phyloP scores from a whole-genome alignment of 2,113 vertebrate genomes.

The Pterocles orientalis region DNA sequence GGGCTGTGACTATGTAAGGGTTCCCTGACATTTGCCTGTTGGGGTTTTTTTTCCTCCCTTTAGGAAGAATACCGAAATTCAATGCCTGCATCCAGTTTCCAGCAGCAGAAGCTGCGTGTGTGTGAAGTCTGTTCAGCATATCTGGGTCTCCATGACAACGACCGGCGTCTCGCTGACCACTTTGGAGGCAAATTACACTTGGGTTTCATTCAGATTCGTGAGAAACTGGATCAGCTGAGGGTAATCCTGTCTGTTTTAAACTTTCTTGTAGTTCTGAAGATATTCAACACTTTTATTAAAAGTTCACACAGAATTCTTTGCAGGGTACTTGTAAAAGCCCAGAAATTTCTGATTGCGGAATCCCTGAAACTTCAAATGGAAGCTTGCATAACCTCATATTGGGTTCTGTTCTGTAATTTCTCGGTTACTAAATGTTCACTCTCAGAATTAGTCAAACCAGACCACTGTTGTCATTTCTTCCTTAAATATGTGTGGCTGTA shows the following conservation, averaged over 20 bases:
- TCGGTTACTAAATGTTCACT: neutral
- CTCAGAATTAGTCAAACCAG: neutral
- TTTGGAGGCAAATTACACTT: slow-evolving; percentile 97
- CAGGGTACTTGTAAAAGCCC: neutral
- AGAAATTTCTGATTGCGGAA: neutral
- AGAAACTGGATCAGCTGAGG: slow-evolving; percentile 95
- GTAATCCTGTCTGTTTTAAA: slow-evolving; percentile 69
- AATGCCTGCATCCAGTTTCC: slow-evolving; percentile 98
- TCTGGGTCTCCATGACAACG: slow-evolving; percentile 97
- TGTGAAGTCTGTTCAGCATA: slow-evolving; percentile 98
- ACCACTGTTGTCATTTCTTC: neutral
- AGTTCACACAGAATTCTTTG: neutral
- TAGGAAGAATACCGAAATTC: slow-evolving; percentile 99
- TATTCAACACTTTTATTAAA: neutral
- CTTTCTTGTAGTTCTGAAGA: neutral
- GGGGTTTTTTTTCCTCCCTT: neutral
- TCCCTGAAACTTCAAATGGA: neutral
- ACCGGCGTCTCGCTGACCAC: slow-evolving; percentile 97
- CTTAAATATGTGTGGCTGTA: neutral
- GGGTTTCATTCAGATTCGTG: slow-evolving; percentile 98
- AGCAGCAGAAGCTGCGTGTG: slow-evolving; percentile 97
- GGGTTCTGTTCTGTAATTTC: neutral
- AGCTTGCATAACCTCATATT: neutral
- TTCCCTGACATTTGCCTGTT: neutral
- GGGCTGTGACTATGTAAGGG: neutral